Base-by-base conservation (phyloP, 2,888 invertebrate genomes). In the Ochropleura leucogaster region DNA sequence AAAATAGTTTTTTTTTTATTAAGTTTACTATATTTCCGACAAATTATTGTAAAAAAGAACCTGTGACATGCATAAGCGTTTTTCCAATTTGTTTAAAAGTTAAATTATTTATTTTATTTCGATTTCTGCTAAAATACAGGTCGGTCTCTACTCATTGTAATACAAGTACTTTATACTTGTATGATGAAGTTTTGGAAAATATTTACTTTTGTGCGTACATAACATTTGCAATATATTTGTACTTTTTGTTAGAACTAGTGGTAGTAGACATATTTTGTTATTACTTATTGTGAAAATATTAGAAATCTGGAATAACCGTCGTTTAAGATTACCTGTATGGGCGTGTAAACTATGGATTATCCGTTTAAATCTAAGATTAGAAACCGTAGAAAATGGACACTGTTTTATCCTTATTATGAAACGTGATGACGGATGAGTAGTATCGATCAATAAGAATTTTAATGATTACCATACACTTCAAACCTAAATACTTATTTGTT, bases 141-240 rank as follows among this genome's bases (percentile, higher is more conserved):
- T 16, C 16, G 16, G 9, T 59, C 59, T 59, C 4, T 30, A 76
- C 40, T 77, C 53, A 68, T 69, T 74, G 72, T 67, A 60, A 70
- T 69, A 75, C 14, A 47, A 6, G 10, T 68, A 70, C 65, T 67
- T 74, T 64, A 74, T 51, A 71, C 51, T 68, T 46, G 46, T 42
- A 74, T 69, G 53, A 79, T 72, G 69, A 46, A 68, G 68, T 68
- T 76, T 51, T 66, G 60, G 69, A 69, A 77, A 74, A 62, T 74
- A 68, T 76, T 74, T 68, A 60, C 64, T 59, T 30, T 69, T 80
- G 49, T 68, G 74, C 62, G 70, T 80, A 70, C 67, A 72, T 73
- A 80, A 77, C 7, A 69, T 79, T 42, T 73, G 72, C 72, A 70
- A 68, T 68, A 68, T 82, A 73, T 79, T 83, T 79, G 68, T 71